phyloP scores from a whole-genome alignment of 2,888 invertebrate genomes.

The Drosophila koepferae region DNA sequence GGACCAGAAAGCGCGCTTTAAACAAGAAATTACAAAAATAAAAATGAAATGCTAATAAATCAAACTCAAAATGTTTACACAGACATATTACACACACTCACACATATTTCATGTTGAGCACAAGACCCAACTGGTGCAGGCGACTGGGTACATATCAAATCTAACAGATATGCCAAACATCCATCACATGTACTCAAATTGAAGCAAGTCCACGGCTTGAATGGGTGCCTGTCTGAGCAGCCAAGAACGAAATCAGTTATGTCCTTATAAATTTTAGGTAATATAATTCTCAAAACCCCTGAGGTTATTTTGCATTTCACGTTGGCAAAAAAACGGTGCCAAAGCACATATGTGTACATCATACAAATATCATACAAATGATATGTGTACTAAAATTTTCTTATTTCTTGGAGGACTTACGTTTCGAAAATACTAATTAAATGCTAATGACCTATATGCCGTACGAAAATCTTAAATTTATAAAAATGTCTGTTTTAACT shows the following conservation, averaged over 20 bases:
- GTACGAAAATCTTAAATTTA: conserved; percentile 4
- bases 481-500: background rate
- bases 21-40: conserved; percentile 24
- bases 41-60: conserved; percentile 49
- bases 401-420: conserved; percentile 4
- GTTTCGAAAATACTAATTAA: conserved; percentile 24
- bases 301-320: conserved; percentile 30
- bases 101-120: conserved; percentile 26
- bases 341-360: conserved; percentile 10
- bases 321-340: background rate
- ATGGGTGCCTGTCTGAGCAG: conserved; percentile 1
- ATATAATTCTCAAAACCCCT: conserved; percentile 48
- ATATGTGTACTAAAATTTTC: conserved; percentile 9
- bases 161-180: conserved; percentile 44
- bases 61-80: conserved; percentile 40
- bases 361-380: conserved; percentile 20
- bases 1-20: conserved; percentile 8
- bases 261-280: conserved; percentile 31
- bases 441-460: background rate
- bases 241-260: conserved; percentile 1
- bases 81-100: conserved; percentile 16
- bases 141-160: conserved; percentile 12
- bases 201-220: conserved; percentile 3
- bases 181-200: conserved; percentile 34
- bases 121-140: conserved; percentile 48